phyloP scores from a whole-genome alignment of 92 coral and sea anemone species.

The Montipora capitata region DNA sequence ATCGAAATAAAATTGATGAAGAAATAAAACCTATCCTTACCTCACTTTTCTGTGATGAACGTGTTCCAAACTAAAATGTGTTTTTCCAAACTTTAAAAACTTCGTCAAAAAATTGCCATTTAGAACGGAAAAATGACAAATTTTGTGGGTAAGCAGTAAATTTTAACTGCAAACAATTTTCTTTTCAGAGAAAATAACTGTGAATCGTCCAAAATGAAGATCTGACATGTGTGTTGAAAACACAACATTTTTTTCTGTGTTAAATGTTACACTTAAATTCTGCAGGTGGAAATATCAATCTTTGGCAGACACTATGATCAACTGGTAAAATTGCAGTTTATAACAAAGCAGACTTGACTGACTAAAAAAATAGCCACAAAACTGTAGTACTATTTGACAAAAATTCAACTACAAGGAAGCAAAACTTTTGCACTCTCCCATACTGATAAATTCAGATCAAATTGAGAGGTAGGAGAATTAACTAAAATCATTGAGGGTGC shows the following conservation, averaged over 20 bases:
- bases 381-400: not conserved
- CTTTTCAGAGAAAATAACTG: not conserved
- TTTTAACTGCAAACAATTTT: not conserved
- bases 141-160: not conserved
- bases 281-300: not conserved
- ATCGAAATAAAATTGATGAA: no score
- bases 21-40: no score
- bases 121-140: not conserved
- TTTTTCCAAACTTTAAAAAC: not conserved
- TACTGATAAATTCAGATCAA: not conserved
- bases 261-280: no score
- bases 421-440: not conserved
- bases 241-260: no score
- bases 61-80: not conserved
- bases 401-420: not conserved
- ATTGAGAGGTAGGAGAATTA: not conserved
- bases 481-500: not conserved
- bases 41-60: no score
- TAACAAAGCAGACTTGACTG: not conserved
- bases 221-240: not conserved
- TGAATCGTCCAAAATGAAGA: not conserved
- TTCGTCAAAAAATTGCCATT: not conserved
- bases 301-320: not conserved
- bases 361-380: not conserved
- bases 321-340: not conserved